Base-by-base conservation (phyloP, 1,140 invertebrate species). In the Brachionus manjavacas region DNA sequence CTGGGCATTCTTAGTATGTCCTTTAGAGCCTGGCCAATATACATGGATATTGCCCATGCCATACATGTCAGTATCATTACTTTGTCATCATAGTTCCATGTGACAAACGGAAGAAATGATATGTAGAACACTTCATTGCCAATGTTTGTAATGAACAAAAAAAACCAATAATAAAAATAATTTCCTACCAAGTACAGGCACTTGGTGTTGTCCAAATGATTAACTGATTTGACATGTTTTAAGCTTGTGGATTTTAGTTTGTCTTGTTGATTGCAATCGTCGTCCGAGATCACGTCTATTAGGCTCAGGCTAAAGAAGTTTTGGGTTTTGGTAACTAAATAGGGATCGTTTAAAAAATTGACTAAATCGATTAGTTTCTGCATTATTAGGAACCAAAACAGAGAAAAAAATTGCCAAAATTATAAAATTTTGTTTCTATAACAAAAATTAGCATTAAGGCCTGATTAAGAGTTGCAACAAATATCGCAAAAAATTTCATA, bases 1-100 rank as follows among this genome's bases (percentile, higher is more conserved):
- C 95, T 91, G 7, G 95, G 94, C 93, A 94, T 94, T 85, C 92
- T 89, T 78, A 96, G 92, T 78, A 96, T 91, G 88, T 96, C 95
- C 91, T 96, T 97, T 60, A 95, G 90, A 14, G 92, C 93, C 91
- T 96, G 95, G 28, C 89, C 89, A 39, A 88, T 41, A 66, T 89
- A 87, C 95, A 96, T 96, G 43, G 93, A 91, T 55, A 94, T 91
- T 28, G 93, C 92, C 95, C 95, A 96, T 3, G 95, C 92, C 28
- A 95, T 88, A 20, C 95, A 92, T 20, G 95, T 92, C 88, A 93
- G 85, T 20, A 88, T 85, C 28, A 85, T 85, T 4, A 89, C 85
- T 31, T 86, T 85, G 39, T 85, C 86, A 83, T 89, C 88, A 72
- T 72, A 84, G 25, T 35, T 35, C 81, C 81, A 84, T 31, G 43